Evolutionary conservation across 2,113 vertebrate species (phyloP).

Genomic region (Tachycineta bicolor): DNA sequence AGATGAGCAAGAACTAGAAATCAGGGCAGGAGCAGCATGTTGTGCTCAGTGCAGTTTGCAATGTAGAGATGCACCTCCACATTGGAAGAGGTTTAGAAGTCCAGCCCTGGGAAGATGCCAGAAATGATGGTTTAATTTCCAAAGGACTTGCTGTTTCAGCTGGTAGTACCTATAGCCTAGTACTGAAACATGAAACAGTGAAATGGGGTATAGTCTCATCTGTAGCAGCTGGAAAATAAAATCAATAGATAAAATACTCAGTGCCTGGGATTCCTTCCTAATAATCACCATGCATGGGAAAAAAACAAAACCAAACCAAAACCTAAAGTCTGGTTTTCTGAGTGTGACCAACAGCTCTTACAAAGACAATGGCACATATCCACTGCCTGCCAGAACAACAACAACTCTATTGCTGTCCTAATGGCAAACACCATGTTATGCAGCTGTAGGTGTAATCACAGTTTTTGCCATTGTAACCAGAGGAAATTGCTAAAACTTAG

Average conservation of each 20-base stretch:
- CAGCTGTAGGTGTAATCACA: not conserved
- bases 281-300: accelerated
- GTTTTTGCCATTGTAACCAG: not conserved
- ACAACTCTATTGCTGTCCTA: not conserved
- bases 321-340: not conserved
- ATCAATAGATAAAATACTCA: not conserved
- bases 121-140: not conserved
- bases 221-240: not conserved
- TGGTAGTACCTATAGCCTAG: not conserved
- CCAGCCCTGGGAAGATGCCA: not conserved
- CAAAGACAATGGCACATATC: not conserved
- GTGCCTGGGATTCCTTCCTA: not conserved
- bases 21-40: accelerated
- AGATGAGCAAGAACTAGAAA: not conserved
- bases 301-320: not conserved
- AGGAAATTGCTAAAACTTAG: not conserved
- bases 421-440: not conserved
- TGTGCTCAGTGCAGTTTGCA: not conserved
- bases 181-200: not conserved
- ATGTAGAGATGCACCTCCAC: not conserved
- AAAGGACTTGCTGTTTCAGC: not conserved
- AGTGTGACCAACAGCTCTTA: not conserved
- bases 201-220: not conserved
- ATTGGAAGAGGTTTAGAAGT: not conserved
- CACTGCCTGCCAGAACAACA: not conserved